These are phyloP conservation scores for Mobula hypostoma DNA, from an alignment of 2,113 vertebrate genomes.

Conservation along the genomic window DNA sequence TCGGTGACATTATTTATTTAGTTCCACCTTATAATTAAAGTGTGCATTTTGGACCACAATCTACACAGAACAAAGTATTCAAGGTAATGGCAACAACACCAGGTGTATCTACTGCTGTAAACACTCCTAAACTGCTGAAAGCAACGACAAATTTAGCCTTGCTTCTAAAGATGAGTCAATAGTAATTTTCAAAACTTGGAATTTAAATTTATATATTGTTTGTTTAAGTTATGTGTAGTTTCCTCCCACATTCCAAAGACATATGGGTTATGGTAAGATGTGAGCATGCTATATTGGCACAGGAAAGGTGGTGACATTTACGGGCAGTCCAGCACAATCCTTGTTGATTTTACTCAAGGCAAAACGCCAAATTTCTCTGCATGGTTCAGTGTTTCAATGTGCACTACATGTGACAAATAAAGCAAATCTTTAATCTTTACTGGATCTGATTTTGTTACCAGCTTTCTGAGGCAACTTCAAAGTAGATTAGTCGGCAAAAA, in stretches of 20 bases:
- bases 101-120: neutral
- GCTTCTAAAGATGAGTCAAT: neutral
- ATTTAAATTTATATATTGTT: conserved; percentile 6
- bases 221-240: neutral
- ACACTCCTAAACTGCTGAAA: neutral
- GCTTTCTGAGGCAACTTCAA: neutral
- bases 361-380: no score
- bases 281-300: no score
- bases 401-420: no score
- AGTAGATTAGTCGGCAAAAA: neutral
- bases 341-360: no score
- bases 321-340: no score
- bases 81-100: neutral
- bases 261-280: no score
- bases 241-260: no score
- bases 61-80: neutral
- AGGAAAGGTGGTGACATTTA: no score
- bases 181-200: neutral
- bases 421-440: no score
- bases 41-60: neutral
- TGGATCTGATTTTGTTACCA: neutral
- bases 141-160: neutral
- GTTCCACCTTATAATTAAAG: neutral
- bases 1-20: neutral
- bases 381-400: no score